phyloP scores from a whole-genome alignment of 2,113 vertebrate genomes.

The Puma concolor region DNA sequence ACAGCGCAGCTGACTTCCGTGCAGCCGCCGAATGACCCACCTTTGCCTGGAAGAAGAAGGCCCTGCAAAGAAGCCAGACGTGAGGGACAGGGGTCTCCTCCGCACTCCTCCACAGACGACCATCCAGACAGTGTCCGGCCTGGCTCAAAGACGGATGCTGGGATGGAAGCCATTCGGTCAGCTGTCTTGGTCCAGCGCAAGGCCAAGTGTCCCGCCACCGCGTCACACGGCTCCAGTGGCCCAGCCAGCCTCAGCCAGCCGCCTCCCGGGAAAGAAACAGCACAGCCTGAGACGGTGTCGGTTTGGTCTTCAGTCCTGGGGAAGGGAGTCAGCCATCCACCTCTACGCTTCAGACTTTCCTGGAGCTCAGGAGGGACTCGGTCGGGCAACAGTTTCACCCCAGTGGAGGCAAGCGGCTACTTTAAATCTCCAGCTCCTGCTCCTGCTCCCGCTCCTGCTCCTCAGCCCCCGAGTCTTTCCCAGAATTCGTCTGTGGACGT shows the following conservation, averaged over 20 bases:
- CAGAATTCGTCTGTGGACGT: constrained; percentile 90
- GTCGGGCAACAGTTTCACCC: constrained; percentile 83
- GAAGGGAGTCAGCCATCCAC: constrained; percentile 90
- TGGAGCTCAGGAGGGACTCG: constrained; percentile 87
- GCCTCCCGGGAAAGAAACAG: constrained; percentile 88
- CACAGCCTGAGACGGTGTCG: constrained; percentile 88
- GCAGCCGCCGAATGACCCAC: constrained; percentile 90
- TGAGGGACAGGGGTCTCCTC: constrained; percentile 85
- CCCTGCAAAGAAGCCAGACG: constrained; percentile 83
- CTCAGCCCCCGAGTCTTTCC: constrained; percentile 89
- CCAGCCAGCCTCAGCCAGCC: constrained; percentile 85
- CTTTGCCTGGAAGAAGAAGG: constrained; percentile 91
- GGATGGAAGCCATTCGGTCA: constrained; percentile 88
- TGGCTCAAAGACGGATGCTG: constrained; percentile 90
- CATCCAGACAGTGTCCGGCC: constrained; percentile 83
- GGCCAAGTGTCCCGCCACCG: constrained; percentile 89
- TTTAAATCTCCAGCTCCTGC: constrained; percentile 91
- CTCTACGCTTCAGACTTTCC: constrained; percentile 90
- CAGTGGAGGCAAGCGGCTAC: constrained; percentile 88
- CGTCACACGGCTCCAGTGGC: constrained; percentile 88
- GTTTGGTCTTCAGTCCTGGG: constrained; percentile 89
- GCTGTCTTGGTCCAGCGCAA: constrained; percentile 90
- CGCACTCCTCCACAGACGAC: constrained; percentile 52
- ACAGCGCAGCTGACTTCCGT: constrained; percentile 90
- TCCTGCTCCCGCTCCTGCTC: constrained; percentile 41